These are phyloP conservation scores for Caradrina kadenii DNA, from an alignment of 2,888 invertebrate genomes.

Conservation along the genomic window DNA sequence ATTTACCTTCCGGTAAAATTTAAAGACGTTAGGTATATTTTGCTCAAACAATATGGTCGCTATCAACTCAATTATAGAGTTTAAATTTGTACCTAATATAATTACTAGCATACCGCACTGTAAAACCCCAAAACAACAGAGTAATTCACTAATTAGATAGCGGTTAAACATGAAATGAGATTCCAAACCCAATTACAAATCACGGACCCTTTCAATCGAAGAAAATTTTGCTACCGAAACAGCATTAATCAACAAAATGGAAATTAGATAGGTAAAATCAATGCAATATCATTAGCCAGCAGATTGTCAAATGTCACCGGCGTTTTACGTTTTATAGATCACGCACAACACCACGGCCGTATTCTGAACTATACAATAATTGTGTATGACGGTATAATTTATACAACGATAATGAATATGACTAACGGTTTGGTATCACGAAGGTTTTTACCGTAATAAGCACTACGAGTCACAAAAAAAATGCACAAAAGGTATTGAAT, in stretches of 20 bases:
- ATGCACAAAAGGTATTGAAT: slow-evolving; percentile 80
- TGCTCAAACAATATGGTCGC: not conserved
- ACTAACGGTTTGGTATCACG: slow-evolving; percentile 85
- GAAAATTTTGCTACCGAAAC: slow-evolving; percentile 57
- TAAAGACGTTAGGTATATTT: not conserved
- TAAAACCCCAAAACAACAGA: slow-evolving; percentile 36
- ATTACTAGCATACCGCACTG: slow-evolving; percentile 11
- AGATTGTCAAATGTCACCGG: slow-evolving; percentile 73
- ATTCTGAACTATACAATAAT: slow-evolving; percentile 80
- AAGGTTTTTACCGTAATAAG: slow-evolving; percentile 85
- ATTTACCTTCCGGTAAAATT: not conserved
- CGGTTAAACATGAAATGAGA: slow-evolving; percentile 49
- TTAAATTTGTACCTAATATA: not conserved
- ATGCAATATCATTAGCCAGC: slow-evolving; percentile 69
- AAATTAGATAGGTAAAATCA: slow-evolving; percentile 71
- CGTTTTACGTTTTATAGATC: slow-evolving; percentile 78
- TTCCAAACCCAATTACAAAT: slow-evolving; percentile 55
- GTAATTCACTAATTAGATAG: slow-evolving; percentile 46
- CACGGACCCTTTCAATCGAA: slow-evolving; percentile 59
- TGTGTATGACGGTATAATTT: slow-evolving; percentile 86
- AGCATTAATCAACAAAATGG: slow-evolving; percentile 65
- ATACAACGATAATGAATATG: slow-evolving; percentile 87
- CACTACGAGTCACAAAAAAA: slow-evolving; percentile 76
- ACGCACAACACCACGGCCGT: slow-evolving; percentile 75
- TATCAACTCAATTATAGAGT: not conserved